Conservation (phyloP, 1,140 invertebrate species). For the Caenorhabditis briggsae region DNA sequence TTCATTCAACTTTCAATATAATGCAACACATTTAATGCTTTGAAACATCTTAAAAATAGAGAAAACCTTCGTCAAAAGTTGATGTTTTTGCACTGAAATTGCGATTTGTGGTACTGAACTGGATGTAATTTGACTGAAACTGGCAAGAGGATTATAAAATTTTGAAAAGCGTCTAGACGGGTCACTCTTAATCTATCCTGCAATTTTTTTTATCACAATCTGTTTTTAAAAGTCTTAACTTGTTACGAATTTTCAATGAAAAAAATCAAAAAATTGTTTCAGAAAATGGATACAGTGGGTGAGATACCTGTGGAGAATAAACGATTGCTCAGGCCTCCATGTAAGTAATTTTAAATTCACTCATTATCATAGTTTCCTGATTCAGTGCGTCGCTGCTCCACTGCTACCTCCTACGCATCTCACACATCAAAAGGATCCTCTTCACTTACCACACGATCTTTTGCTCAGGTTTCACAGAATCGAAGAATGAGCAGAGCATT, state of each 20-base stretch:
- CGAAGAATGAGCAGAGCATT: constrained; percentile 37
- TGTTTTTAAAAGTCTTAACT: no score
- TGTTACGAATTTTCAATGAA: no score
- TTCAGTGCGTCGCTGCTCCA: constrained; percentile 52
- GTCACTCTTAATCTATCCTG: no score
- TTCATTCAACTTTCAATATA: neutral
- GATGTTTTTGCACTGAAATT: no score
- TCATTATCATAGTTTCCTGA: neutral
- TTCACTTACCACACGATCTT: constrained; percentile 31
- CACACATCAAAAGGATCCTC: constrained; percentile 47
- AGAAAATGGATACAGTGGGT: constrained; percentile 31
- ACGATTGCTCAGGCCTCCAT: neutral
- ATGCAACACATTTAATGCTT: no score
- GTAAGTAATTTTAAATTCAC: neutral
- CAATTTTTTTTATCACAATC: no score
- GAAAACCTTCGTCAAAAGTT: no score
- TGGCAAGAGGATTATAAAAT: no score
- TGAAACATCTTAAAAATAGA: no score
- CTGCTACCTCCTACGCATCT: constrained; percentile 53
- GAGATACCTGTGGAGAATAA: constrained; percentile 3
- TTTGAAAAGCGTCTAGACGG: no score
- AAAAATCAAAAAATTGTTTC: neutral
- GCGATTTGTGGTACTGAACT: no score
- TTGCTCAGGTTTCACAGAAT: neutral
- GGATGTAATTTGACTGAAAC: no score